A percentile compares a stretch with the other conserved stretches of the same genome.
Conservation (phyloP, 2,888 invertebrate species). For the Anarsia innoxiella region DNA sequence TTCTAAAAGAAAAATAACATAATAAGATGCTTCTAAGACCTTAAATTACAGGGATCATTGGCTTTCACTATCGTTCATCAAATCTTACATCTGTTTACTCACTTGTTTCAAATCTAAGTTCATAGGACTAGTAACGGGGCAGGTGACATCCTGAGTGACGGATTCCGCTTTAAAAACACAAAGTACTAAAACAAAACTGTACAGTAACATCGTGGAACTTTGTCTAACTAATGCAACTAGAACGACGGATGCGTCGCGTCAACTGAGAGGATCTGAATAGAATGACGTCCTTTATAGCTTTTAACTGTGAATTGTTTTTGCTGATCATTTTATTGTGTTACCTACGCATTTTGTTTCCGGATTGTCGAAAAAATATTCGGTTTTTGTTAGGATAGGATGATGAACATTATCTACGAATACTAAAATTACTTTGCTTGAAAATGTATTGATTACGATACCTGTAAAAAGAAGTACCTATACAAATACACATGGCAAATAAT, state of each 20-base stretch:
- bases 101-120: constrained; percentile 64
- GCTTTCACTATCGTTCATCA: too few relatives aligned
- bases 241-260: constrained; percentile 25
- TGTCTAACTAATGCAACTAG: constrained; percentile 19
- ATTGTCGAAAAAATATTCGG: too few relatives aligned
- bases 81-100: too few relatives aligned
- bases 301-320: constrained; percentile 35
- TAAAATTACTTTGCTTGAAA: too few relatives aligned
- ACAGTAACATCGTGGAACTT: constrained; percentile 39
- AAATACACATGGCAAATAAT: too few relatives aligned
- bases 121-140: constrained; percentile 45
- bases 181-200: constrained; percentile 32
- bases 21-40: too few relatives aligned
- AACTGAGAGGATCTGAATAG: constrained; percentile 43
- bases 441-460: too few relatives aligned
- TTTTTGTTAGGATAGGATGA: too few relatives aligned
- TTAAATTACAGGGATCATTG: too few relatives aligned
- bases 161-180: constrained; percentile 34
- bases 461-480: too few relatives aligned
- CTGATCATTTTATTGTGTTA: constrained; percentile 18
- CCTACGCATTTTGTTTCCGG: constrained; percentile 16
- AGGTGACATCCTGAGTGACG: constrained; percentile 43
- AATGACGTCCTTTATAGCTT: constrained; percentile 41
- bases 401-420: too few relatives aligned
- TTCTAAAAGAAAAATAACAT: too few relatives aligned